Evolutionary conservation across 2,888 invertebrate species (phyloP), one percentile per base, ranked within the genome.

Genomic region (Leucozona laternaria): DNA sequence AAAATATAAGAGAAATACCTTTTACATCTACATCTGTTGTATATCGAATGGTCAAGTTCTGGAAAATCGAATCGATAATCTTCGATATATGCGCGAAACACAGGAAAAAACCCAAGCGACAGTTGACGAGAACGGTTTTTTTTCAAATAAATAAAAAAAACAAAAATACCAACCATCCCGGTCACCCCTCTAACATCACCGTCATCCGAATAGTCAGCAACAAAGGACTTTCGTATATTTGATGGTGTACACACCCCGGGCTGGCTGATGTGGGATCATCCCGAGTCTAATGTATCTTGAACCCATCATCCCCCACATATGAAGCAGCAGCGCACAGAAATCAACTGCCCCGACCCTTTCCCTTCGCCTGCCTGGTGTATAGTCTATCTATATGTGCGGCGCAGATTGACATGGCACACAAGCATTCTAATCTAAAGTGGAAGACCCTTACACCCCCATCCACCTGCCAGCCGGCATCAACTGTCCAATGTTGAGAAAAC

Each of bases 41-140:
- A 81, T 84, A 81, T 88, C 76, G 84, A 80, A 73, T 81, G 88
- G 88, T 84, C 88, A 88, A 88, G 78, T 88, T 85, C 81, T 84
- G 78, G 77, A 88, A 88, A 88, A 81, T 77, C 76, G 75, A 88
- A 88, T 88, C 88, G 88, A 88, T 88, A 88, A 88, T 88, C 88
- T 88, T 88, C 88, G 88, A 88, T 88, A 88, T 88, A 88, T 88
- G 88, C 85, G 88, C 88, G 88, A 81, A 76, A 85, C 73, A 85
- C 53, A 72, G 68, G 64, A 64, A 45, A 45, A 45, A 62, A 79
- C 70, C 58, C 58, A 58, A 72, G 79, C 83, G 83, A 87, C 79
- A 79, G 76, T 83, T 83, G 87, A 87, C 79, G 72, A 76, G 87
- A 43, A 82, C 64, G 64, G 34, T 66, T 70, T 70, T 71, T 57